A percentile compares a stretch with the other conserved stretches of the same genome.
Evolutionary conservation across 2,113 vertebrate genomes (phyloP).

Genomic region (Tringa solitaria): DNA sequence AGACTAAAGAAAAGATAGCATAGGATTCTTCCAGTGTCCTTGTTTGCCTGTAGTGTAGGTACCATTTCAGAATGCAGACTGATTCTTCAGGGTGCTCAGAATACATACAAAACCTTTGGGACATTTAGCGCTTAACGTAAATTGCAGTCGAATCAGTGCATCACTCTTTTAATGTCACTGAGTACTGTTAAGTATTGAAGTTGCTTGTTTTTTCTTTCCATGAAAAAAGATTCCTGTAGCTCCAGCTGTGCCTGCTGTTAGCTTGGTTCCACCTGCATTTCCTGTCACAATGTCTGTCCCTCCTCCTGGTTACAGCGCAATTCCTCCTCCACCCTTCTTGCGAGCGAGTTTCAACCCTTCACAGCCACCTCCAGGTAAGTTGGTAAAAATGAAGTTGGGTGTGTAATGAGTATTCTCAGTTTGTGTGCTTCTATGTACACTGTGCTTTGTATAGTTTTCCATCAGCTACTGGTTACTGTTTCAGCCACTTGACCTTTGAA

Average conservation of each 20-base stretch:
- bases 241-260: conserved; percentile 88
- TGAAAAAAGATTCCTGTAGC: conserved; percentile 88
- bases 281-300: conserved; percentile 94
- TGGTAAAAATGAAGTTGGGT: background rate
- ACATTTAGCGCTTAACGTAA: background rate
- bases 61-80: background rate
- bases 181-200: background rate
- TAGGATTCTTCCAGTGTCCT: background rate
- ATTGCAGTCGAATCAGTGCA: background rate
- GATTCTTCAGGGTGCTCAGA: background rate
- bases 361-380: conserved; percentile 93
- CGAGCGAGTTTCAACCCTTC: conserved; percentile 91
- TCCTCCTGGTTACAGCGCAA: conserved; percentile 89
- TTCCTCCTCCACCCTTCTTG: conserved; percentile 91
- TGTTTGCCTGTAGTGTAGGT: background rate
- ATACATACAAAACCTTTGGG: background rate
- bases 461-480: background rate
- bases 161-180: background rate
- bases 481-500: background rate
- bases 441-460: background rate
- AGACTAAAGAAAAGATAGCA: background rate
- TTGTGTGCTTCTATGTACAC: background rate
- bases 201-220: conserved; percentile 11
- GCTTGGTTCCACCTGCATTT: conserved; percentile 91
- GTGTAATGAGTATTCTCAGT: background rate